Base-by-base conservation (phyloP, 2,113 vertebrate genomes). In the Peromyscus maniculatus region DNA sequence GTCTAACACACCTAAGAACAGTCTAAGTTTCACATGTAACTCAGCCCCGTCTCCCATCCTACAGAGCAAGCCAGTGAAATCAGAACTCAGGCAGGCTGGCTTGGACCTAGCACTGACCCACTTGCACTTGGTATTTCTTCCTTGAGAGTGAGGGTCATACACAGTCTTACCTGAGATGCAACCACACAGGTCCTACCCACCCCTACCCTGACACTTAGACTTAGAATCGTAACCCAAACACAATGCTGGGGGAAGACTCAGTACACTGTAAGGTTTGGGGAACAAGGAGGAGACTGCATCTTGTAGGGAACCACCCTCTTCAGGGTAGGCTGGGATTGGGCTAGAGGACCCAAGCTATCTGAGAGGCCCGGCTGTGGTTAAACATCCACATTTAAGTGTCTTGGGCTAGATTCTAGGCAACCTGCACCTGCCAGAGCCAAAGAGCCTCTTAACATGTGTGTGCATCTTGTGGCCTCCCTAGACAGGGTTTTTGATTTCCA, bases 401-500 rank as follows among this genome's bases (percentile, higher is more conserved):
- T 88, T 11, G 7, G 55, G 39, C 77, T n/a, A 46, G 49, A 49
- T 31, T 79, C n/a, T 91, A 6, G n/a, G 52, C 72, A 36, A 66
- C 10, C 33, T 71, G 93, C 89, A 49, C 12, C 33, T 80, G 36
- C 79, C 55, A 7, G 4, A 91, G 74, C 69, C 52, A 52, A 82
- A 88, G 9, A 55, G 89, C 8, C 12, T 91, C 57, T 66, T 49
- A 33, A 62, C 33, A 77, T 28, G 36, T 36, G 39, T 0, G 1
- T 1, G 36, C 0, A 4, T 26, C 87, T 46, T 22, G 3, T 26
- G 71, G 46, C 69, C 28, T 66, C 46, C 33, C 55, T 67, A 78
- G 46, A 57, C 43, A 88, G 74, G 69, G 43, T 57, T 92, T 89
- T 90, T 95, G 69, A 72, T 43, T 92, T 62, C 82, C 46, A 78